Evolutionary conservation across 92 coral and sea anemone species (phyloP).

Genomic region (Actinernus sp.): DNA sequence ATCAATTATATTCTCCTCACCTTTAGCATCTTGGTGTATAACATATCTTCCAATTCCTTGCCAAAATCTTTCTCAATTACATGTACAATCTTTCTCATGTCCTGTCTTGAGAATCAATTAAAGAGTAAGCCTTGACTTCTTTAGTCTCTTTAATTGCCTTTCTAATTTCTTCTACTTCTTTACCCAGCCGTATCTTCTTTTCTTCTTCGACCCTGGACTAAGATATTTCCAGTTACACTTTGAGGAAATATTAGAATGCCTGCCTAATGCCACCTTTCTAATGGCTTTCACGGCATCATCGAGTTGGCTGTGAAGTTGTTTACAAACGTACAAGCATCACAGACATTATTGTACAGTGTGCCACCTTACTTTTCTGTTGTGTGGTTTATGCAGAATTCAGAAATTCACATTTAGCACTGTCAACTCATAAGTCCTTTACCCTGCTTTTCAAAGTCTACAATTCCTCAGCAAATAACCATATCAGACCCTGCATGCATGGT

Average conservation of each 20-base stretch:
- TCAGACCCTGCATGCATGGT: not conserved
- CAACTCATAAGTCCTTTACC: too few species aligned
- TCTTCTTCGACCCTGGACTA: not conserved
- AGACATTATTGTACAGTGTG: not conserved
- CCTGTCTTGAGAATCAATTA: not conserved
- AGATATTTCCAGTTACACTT: not conserved
- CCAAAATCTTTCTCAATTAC: not conserved
- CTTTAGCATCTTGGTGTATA: not conserved
- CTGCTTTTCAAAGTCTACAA: not conserved
- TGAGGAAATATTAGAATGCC: not conserved
- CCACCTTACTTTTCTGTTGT: not conserved
- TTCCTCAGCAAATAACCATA: not conserved
- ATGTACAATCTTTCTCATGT: not conserved
- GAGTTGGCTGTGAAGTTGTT: not conserved
- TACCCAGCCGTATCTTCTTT: not conserved
- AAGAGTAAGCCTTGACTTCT: not conserved
- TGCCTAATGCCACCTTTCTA: not conserved
- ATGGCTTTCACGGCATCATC: not conserved
- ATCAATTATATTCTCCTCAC: not conserved
- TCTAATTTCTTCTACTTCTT: not conserved
- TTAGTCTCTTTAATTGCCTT: not conserved
- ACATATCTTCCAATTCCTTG: not conserved
- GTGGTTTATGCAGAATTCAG: not conserved
- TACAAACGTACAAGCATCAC: not conserved
- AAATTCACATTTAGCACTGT: not conserved